Evolutionary conservation across 2,888 invertebrate species (phyloP).

Genomic region (Phytoseiulus persimilis): DNA sequence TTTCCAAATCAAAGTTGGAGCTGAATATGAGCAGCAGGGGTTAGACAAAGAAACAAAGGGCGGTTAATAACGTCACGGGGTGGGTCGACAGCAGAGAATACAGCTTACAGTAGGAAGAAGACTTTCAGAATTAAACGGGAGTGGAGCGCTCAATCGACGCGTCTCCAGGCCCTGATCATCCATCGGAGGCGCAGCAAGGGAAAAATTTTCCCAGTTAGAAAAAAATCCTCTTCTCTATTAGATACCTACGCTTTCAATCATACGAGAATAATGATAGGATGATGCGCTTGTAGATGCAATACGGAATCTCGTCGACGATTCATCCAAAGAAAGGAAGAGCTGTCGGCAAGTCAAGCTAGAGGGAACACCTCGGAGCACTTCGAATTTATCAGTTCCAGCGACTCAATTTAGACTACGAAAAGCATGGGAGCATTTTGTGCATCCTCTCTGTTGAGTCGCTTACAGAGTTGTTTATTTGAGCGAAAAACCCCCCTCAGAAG

Average conservation of each 20-base stretch:
- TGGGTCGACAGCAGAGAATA: not conserved
- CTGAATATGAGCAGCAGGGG: not conserved
- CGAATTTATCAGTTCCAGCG: too few species aligned
- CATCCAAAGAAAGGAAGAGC: too few species aligned
- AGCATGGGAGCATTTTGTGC: too few species aligned
- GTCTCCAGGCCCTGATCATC: constrained; percentile 34
- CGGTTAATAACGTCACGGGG: not conserved
- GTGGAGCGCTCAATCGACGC: constrained; percentile 37
- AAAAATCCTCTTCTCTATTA: not conserved
- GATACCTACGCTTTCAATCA: not conserved
- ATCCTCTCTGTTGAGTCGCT: too few species aligned
- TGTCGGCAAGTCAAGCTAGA: too few species aligned
- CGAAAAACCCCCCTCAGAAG: too few species aligned
- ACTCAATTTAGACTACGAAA: too few species aligned
- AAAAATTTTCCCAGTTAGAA: not conserved
- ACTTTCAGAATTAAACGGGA: constrained; percentile 33
- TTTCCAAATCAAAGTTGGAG: not conserved
- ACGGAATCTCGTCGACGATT: too few species aligned
- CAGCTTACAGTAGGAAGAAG: constrained; percentile 34
- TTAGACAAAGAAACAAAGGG: not conserved
- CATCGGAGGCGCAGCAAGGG: not conserved
- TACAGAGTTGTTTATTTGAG: too few species aligned
- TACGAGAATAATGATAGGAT: too few species aligned
- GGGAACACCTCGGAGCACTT: too few species aligned
- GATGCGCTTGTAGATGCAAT: too few species aligned